Conservation (phyloP, 2,113 vertebrate species). For the Syrmaticus mikado region DNA sequence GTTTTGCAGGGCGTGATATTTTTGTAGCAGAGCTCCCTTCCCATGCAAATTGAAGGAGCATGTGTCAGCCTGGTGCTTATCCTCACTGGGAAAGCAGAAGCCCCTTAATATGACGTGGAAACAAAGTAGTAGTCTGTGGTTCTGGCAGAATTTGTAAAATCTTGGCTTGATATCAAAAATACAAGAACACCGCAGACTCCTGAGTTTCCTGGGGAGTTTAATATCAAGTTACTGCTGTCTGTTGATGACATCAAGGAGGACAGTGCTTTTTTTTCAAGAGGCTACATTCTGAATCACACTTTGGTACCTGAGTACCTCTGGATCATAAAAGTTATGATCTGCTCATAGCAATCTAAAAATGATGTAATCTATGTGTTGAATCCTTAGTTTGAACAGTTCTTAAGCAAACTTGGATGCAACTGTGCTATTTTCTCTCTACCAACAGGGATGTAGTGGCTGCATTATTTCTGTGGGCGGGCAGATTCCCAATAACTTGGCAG, state of each 20-base stretch:
- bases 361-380: not conserved
- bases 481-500: conserved; percentile 94
- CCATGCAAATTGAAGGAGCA: fast-evolving
- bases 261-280: not conserved
- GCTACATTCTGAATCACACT: not conserved
- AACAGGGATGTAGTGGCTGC: conserved; percentile 87
- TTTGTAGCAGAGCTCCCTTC: not conserved
- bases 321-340: not conserved
- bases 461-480: conserved; percentile 96
- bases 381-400: not conserved
- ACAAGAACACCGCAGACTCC: not conserved
- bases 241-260: not conserved
- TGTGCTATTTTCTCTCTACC: not conserved
- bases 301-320: not conserved
- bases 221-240: not conserved
- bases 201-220: not conserved
- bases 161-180: not conserved
- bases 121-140: not conserved
- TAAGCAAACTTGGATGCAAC: not conserved
- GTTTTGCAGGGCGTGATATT: fast-evolving
- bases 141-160: not conserved
- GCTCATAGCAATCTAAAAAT: not conserved
- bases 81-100: not conserved
- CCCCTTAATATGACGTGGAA: not conserved
- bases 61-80: not conserved